Evolutionary conservation across 2,113 vertebrate genomes (phyloP).

Genomic region (Toxostoma redivivum): DNA sequence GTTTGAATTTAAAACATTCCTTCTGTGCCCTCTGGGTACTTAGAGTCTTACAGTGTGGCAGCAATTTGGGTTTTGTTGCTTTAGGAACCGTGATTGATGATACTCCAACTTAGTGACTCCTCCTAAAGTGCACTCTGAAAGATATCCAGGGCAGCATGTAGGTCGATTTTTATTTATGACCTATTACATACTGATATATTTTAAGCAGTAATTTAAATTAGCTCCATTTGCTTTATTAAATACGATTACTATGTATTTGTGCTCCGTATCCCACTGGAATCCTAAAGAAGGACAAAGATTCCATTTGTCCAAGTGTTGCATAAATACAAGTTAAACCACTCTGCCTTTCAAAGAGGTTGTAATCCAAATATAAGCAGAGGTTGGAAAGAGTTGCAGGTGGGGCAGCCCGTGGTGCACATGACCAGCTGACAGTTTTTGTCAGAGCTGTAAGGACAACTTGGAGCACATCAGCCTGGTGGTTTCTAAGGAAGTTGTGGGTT

Average conservation of each 20-base stretch:
- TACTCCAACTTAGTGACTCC: neutral
- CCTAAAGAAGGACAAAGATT: neutral
- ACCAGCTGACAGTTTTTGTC: neutral
- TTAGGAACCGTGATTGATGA: neutral
- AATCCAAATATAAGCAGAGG: neutral
- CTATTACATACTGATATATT: neutral
- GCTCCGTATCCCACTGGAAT: neutral
- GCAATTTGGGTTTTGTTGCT: neutral
- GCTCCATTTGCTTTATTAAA: constrained; percentile 22
- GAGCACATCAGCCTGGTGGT: neutral
- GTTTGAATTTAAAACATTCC: neutral
- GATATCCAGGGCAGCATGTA: neutral
- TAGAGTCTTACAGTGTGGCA: rapidly evolving
- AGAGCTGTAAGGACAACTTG: neutral
- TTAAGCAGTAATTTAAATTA: constrained; percentile 39
- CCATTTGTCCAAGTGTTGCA: neutral
- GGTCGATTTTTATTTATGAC: neutral
- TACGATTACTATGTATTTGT: neutral
- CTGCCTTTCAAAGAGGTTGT: neutral
- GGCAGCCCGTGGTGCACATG: rapidly evolving
- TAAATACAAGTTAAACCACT: neutral
- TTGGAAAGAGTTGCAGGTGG: neutral
- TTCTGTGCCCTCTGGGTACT: neutral
- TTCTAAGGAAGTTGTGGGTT: neutral
- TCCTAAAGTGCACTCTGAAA: constrained; percentile 30